Conservation (phyloP, 2,888 invertebrate species). For the Cyclophora albipunctata region DNA sequence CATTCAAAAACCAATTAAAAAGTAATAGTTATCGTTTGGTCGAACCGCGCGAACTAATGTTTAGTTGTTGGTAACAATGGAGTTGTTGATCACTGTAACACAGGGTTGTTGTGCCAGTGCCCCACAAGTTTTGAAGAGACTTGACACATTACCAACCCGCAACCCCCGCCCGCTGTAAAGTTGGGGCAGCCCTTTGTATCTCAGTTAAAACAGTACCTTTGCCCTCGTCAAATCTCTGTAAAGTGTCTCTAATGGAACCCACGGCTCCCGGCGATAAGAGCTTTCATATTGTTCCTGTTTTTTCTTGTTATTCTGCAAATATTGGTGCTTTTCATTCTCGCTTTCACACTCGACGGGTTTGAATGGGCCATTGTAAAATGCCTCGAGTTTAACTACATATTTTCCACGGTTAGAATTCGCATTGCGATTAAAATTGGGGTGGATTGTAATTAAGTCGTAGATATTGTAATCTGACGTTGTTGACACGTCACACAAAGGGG, state of each 20-base stretch:
- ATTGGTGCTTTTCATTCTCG: constrained; percentile 33
- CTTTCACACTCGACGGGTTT: constrained; percentile 7
- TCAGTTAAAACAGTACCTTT: constrained; percentile 43
- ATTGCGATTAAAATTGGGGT: constrained; percentile 6
- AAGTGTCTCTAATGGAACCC: constrained; percentile 66
- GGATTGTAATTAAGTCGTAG: constrained; percentile 25
- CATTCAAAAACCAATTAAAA: no score
- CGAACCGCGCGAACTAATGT: no score
- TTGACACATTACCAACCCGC: constrained; percentile 29
- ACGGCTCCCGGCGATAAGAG: constrained; percentile 54
- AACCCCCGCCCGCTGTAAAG: constrained; percentile 16
- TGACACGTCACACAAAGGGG: constrained; percentile 38
- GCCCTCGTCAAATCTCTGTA: constrained; percentile 56
- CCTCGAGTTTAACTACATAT: neutral
- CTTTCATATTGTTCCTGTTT: constrained; percentile 55
- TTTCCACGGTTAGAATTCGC: constrained; percentile 1
- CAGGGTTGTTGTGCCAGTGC: neutral
- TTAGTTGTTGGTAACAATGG: no score
- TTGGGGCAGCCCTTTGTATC: constrained; percentile 35
- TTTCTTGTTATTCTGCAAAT: constrained; percentile 57
- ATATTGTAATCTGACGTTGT: constrained; percentile 42
- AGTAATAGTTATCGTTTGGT: no score
- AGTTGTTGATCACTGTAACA: no score
- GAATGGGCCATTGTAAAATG: constrained; percentile 5
- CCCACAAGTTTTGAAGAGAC: constrained; percentile 18